Evolutionary conservation across 2,888 invertebrate genomes (phyloP).

Genomic region (Parapristionchus giblindavisi): DNA sequence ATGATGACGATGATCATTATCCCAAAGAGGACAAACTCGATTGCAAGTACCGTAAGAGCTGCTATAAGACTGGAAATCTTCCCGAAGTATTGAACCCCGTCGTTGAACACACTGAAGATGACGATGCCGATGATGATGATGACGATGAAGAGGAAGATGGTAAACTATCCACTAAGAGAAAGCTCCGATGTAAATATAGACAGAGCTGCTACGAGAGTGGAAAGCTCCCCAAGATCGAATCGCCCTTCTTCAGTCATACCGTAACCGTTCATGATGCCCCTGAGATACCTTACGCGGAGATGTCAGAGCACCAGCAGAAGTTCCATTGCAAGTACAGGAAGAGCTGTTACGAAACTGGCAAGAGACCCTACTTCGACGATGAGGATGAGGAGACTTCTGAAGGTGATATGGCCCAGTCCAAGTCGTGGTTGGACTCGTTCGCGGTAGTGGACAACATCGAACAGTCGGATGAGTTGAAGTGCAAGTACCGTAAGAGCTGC

Average conservation of each 20-base stretch:
- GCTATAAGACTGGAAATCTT: slow-evolving; percentile 54
- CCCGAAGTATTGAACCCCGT: slow-evolving; percentile 42
- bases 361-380: slow-evolving; percentile 51
- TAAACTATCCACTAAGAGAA: not conserved
- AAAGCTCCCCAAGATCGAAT: slow-evolving; percentile 41
- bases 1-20: not conserved
- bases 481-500: slow-evolving; percentile 64
- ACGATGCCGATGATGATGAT: slow-evolving; percentile 41
- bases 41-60: slow-evolving; percentile 58
- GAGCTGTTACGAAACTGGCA: slow-evolving; percentile 63
- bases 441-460: slow-evolving; percentile 17
- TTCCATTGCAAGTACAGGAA: slow-evolving; percentile 61
- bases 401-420: not conserved
- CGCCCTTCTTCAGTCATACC: slow-evolving; percentile 3
- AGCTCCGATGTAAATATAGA: slow-evolving; percentile 39
- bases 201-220: slow-evolving; percentile 58
- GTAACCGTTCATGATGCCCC: not conserved
- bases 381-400: not conserved
- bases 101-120: slow-evolving; percentile 1
- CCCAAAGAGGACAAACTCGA: slow-evolving; percentile 14
- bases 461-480: slow-evolving; percentile 52
- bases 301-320: slow-evolving; percentile 53
- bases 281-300: slow-evolving; percentile 46
- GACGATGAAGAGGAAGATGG: slow-evolving; percentile 38
- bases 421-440: not conserved